phyloP scores from a whole-genome alignment of 2,797 vertebrate genomes.

The Helarctos malayanus region DNA sequence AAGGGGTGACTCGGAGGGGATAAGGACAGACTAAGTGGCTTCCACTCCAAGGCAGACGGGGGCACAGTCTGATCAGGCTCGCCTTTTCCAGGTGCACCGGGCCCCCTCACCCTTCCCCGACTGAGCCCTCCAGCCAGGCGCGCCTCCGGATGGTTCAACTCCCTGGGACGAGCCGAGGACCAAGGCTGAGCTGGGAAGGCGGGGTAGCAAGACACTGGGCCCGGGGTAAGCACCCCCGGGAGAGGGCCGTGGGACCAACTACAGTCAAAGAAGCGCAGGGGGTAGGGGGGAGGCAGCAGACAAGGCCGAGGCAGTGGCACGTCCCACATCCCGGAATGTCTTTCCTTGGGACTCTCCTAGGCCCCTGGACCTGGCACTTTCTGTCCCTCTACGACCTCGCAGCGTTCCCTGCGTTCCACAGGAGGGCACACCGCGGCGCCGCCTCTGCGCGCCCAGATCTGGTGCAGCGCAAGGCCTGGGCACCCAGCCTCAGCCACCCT shows the following conservation, averaged over 20 bases:
- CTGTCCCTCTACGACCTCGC: slow-evolving; percentile 29
- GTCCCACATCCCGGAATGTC: background rate
- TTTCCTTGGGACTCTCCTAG: slow-evolving; percentile 15
- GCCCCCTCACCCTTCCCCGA: background rate
- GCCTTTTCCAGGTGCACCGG: background rate
- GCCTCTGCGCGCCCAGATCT: slow-evolving; percentile 64
- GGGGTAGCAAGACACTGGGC: background rate
- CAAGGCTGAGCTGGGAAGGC: slow-evolving; percentile 13
- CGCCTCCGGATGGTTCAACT: background rate
- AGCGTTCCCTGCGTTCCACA: slow-evolving; percentile 67
- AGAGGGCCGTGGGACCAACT: background rate
- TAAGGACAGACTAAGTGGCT: slow-evolving; percentile 35
- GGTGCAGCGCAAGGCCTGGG: slow-evolving; percentile 74
- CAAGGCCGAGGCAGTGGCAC: background rate
- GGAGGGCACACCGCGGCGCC: slow-evolving; percentile 73
- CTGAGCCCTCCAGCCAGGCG: background rate
- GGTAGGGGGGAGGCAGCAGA: background rate
- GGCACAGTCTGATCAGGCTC: background rate
- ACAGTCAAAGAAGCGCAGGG: background rate
- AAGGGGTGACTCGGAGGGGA: slow-evolving; percentile 51
- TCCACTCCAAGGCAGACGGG: background rate
- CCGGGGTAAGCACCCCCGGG: background rate
- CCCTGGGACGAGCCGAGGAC: background rate
- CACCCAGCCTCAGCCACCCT: slow-evolving; percentile 30
- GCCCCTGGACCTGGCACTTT: slow-evolving; percentile 40